A percentile compares a stretch with the other conserved stretches of the same genome.
These are phyloP conservation scores for Micromussa lordhowensis DNA, from an alignment of 92 coral and sea anemone species.

Conservation along the genomic window DNA sequence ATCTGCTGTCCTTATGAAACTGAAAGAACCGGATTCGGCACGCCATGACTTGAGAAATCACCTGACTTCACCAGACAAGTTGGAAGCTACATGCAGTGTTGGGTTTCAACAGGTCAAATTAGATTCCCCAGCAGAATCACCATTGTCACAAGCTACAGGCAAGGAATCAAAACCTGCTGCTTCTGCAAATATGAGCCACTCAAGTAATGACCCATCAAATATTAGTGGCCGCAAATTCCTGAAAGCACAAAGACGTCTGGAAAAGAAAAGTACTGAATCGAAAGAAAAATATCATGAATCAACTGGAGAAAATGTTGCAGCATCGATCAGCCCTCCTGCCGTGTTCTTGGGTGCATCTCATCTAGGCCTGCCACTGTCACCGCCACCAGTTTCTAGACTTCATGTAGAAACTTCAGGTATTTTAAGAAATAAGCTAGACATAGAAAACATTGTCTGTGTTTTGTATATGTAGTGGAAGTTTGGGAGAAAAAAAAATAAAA, in stretches of 20 bases:
- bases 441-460: too few species aligned
- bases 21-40: conserved; percentile 12
- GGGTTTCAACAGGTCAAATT: background rate
- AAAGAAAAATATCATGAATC: background rate
- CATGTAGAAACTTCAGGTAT: conserved; percentile 12
- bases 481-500: too few species aligned
- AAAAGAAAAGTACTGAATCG: background rate
- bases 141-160: background rate
- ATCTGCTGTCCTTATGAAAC: background rate
- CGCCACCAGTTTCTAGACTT: background rate
- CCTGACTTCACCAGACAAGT: background rate
- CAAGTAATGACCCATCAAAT: background rate
- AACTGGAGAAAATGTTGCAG: background rate
- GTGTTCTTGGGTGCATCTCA: background rate
- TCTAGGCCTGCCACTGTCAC: background rate
- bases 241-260: background rate
- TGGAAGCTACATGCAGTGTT: background rate
- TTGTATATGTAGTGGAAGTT: too few species aligned
- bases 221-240: background rate
- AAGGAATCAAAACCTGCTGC: background rate
- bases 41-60: background rate
- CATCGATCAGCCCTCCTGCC: background rate
- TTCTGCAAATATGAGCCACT: background rate
- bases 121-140: background rate
- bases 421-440: background rate